Evolutionary conservation across 1,140 invertebrate genomes (phyloP).

Genomic region (Bombus affinis): DNA sequence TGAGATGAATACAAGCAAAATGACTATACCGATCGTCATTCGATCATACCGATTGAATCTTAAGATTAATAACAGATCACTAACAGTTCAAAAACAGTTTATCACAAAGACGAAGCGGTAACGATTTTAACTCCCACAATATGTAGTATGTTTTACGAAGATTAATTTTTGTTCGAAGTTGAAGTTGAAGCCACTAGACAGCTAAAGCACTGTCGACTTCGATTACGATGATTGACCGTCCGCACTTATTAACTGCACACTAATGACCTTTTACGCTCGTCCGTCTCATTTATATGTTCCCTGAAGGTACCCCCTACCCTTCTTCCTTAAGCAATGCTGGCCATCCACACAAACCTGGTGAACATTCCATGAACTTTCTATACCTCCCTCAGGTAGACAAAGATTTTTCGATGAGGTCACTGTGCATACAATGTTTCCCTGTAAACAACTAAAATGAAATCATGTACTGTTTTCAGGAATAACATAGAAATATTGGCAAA

Average conservation of each 20-base stretch:
- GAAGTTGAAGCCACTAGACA: background rate
- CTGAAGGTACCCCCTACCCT: background rate
- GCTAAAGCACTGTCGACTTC: background rate
- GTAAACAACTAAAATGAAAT: background rate
- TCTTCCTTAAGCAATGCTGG: background rate
- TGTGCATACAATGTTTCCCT: background rate
- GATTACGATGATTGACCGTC: background rate
- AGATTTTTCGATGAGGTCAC: background rate
- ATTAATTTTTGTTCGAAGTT: background rate
- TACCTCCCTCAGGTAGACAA: constrained; percentile 1
- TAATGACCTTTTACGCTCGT: constrained; percentile 43
- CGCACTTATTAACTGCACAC: constrained; percentile 38
- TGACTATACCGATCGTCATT: background rate
- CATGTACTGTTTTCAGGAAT: background rate
- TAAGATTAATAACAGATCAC: background rate
- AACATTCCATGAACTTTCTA: constrained; percentile 11
- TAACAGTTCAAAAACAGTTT: background rate
- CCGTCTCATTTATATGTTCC: constrained; percentile 44
- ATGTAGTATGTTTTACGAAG: background rate
- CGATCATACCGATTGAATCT: background rate
- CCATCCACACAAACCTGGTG: background rate
- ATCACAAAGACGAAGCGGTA: background rate
- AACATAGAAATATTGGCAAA: background rate
- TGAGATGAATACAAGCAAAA: background rate
- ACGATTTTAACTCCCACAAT: background rate